Conservation (phyloP, 2,797 vertebrate genomes). For the Geotrypetes seraphini region DNA sequence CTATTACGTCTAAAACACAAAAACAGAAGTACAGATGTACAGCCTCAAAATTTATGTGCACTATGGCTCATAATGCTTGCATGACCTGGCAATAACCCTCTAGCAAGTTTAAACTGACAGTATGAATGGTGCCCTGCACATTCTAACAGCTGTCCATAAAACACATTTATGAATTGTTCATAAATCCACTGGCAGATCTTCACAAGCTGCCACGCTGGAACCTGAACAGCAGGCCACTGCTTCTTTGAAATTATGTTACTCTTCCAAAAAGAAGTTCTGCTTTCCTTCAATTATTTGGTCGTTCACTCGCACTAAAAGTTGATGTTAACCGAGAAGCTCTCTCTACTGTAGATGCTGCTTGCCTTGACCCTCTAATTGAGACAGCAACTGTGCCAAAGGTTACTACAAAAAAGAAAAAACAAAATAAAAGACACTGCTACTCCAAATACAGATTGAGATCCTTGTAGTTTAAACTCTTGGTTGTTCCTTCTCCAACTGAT, state of each 20-base stretch:
- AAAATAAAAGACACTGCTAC: constrained; percentile 33
- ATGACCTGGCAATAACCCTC: constrained; percentile 40
- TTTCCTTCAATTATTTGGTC: no score
- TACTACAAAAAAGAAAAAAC: no score
- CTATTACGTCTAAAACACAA: neutral
- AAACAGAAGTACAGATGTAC: neutral
- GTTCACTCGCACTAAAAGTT: no score
- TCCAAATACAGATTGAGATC: no score
- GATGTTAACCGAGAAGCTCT: no score
- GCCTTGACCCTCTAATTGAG: no score
- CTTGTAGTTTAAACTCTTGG: no score
- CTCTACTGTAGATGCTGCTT: no score
- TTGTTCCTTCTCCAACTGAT: no score
- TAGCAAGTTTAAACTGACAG: constrained; percentile 40
- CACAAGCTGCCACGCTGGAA: constrained; percentile 11
- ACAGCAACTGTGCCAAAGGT: no score
- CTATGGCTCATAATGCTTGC: constrained; percentile 48
- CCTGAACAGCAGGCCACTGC: neutral
- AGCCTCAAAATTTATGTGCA: constrained; percentile 34
- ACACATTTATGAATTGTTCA: constrained; percentile 37
- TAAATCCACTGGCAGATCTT: constrained; percentile 33
- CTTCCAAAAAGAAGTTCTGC: no score
- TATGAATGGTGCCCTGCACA: constrained; percentile 30
- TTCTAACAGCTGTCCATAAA: constrained; percentile 48
- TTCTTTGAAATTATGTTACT: accelerated